phyloP scores from a whole-genome alignment of 2,113 vertebrate genomes.

The Oreotrochilus melanogaster region DNA sequence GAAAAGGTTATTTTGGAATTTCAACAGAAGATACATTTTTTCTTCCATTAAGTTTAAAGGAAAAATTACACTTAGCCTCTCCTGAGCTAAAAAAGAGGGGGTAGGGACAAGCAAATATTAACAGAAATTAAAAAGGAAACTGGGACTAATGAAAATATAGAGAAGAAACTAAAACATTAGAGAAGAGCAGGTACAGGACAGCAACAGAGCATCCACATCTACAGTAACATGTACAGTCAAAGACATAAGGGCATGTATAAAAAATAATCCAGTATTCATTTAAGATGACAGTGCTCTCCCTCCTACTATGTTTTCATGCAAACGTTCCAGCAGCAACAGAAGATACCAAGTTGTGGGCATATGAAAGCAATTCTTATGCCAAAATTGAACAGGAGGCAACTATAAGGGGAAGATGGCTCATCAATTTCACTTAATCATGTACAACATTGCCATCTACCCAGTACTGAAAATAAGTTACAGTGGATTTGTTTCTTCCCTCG shows the following conservation, averaged over 20 bases:
- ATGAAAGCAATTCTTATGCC: slow-evolving; percentile 40
- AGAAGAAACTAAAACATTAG: background rate
- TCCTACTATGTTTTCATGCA: slow-evolving; percentile 62
- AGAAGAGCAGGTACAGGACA: background rate
- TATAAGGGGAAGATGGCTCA: slow-evolving; percentile 33
- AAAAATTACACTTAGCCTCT: background rate
- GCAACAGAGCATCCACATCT: background rate
- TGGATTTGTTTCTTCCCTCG: background rate
- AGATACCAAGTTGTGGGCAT: slow-evolving; percentile 48
- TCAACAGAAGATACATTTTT: background rate
- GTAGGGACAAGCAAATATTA: background rate
- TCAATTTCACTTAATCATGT: slow-evolving; percentile 32
- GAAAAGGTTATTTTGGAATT: background rate
- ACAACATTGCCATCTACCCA: background rate
- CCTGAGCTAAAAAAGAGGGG: no score
- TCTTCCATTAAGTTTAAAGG: background rate
- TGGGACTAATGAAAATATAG: background rate
- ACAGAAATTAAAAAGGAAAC: background rate
- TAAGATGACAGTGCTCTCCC: slow-evolving; percentile 18
- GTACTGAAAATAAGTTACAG: background rate
- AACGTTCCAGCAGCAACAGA: slow-evolving; percentile 43
- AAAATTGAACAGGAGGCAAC: slow-evolving; percentile 39
- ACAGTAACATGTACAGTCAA: background rate
- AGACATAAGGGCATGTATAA: background rate
- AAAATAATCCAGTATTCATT: background rate